phyloP scores from a whole-genome alignment of 2,888 invertebrate species.

The Labia minor region DNA sequence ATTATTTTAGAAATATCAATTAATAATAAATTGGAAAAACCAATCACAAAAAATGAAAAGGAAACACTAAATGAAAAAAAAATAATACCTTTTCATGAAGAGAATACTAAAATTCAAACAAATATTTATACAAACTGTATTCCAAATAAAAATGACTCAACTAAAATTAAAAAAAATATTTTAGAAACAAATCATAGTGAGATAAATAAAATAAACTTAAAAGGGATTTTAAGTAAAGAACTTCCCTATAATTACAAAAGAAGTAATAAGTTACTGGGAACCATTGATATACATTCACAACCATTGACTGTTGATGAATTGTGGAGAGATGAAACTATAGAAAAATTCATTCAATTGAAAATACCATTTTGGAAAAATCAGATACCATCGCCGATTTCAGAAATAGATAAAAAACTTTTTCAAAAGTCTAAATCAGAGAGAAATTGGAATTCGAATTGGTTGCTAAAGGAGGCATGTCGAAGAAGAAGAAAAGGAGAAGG shows the following conservation, averaged over 20 bases:
- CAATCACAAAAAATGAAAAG: too few relatives aligned
- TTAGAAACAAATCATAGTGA: too few relatives aligned
- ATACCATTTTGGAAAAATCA: not conserved
- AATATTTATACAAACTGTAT: too few relatives aligned
- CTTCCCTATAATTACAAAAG: not conserved
- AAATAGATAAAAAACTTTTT: not conserved
- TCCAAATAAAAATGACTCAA: too few relatives aligned
- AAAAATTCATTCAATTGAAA: conserved; percentile 1
- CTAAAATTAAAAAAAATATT: too few relatives aligned
- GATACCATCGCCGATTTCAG: not conserved
- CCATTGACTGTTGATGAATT: not conserved
- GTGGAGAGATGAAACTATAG: not conserved
- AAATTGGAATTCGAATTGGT: not conserved
- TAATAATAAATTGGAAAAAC: too few relatives aligned
- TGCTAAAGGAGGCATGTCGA: not conserved
- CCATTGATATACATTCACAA: not conserved
- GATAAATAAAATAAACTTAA: not conserved
- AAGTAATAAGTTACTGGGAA: not conserved
- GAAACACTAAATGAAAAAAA: too few relatives aligned
- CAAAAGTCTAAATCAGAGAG: not conserved
- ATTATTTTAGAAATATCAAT: too few relatives aligned
- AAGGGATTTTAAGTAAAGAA: not conserved
- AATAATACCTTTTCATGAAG: too few relatives aligned
- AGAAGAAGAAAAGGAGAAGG: not conserved
- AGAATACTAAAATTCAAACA: too few relatives aligned